Base-by-base conservation (phyloP, 1,140 invertebrate species). In the Macrostomum lignano region DNA sequence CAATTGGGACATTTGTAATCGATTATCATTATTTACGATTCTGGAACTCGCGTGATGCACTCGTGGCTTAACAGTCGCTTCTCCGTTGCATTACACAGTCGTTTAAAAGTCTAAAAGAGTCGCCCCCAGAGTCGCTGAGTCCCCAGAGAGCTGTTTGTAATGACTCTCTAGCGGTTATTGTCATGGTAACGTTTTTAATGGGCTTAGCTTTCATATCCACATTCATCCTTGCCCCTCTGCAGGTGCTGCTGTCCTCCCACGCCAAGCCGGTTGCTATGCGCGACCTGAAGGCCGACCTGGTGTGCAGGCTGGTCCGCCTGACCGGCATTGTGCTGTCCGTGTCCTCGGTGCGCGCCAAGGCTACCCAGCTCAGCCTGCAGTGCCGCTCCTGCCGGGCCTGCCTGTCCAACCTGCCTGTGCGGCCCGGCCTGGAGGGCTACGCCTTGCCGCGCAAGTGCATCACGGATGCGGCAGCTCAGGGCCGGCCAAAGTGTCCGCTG, bases 381-480 rank as follows among this genome's bases (percentile, higher is more conserved):
- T 99, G 91, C 55, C 68, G 81, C 20, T 73, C 74, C 4, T 99
- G 91, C 49, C 68, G 71, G 39, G 78, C 73, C 46, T 66, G 78
- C 2, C 70, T 93, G 36, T 70, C 71, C 1, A 82, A 96, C 54
- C 65, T 94, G 31, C 59, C 68, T 30, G 71, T 99, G 0, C 82
- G 81, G 50, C 74, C 84, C 20, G 91, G 91, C 3, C 60, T 98
- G 6, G 88, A 98, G 48, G 88, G 88, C 3, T 93, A 86, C 61
- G 65, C 73, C n/a, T 61, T 99, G 47, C 91, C 91, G 1, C 67
- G 88, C 34, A 84, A 76, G 60, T 98, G 88, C 39, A 6, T 19
- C 7, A 13, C 17, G 5, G 11, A 13, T 29, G 13, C 7, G 17
- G 10, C 20, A 6, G 19, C 11, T 30, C 4, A 5, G 10, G 54